Percentiles rank a stretch among this genome's conserved stretches.
Conservation (phyloP, 2,797 vertebrate species). For the Neoniphon sammara region DNA sequence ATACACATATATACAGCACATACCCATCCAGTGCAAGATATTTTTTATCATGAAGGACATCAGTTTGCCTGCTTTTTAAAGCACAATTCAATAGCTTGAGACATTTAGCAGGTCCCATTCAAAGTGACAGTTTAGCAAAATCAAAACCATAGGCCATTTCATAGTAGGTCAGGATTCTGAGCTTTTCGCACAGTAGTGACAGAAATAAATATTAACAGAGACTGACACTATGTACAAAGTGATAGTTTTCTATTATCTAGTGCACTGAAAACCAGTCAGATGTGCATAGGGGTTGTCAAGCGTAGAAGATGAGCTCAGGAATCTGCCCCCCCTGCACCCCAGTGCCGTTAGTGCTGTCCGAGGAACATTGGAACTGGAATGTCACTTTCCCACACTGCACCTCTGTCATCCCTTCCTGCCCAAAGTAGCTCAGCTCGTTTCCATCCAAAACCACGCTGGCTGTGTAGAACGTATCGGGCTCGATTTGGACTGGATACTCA, state of each 20-base stretch:
- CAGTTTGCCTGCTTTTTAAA: constrained; percentile 31
- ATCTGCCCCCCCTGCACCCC: constrained; percentile 98
- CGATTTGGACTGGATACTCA: constrained; percentile 97
- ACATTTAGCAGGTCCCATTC: constrained; percentile 53
- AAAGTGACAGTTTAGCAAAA: constrained; percentile 57
- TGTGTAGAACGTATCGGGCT: constrained; percentile 97
- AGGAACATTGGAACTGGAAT: constrained; percentile 98
- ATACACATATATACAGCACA: constrained; percentile 80
- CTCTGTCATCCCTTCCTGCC: constrained; percentile 98
- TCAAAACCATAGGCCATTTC: constrained; percentile 52
- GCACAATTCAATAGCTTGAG: constrained; percentile 46
- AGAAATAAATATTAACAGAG: constrained; percentile 73
- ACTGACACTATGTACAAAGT: constrained; percentile 61
- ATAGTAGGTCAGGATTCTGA: constrained; percentile 35
- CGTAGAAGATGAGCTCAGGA: constrained; percentile 97
- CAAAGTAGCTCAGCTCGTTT: constrained; percentile 97
- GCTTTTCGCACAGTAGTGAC: constrained; percentile 53
- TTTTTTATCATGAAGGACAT: constrained; percentile 46
- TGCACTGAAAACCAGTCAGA: constrained; percentile 52
- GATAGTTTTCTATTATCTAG: constrained; percentile 41
- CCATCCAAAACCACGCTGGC: constrained; percentile 96
- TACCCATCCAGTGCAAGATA: constrained; percentile 63
- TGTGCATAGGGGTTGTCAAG: constrained; percentile 78
- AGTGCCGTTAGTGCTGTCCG: constrained; percentile 97
- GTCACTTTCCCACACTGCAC: constrained; percentile 98